Percentiles rank a stretch among this genome's conserved stretches.
Evolutionary conservation across 2,888 invertebrate genomes (phyloP).

Genomic region (Thymelicus acteon): DNA sequence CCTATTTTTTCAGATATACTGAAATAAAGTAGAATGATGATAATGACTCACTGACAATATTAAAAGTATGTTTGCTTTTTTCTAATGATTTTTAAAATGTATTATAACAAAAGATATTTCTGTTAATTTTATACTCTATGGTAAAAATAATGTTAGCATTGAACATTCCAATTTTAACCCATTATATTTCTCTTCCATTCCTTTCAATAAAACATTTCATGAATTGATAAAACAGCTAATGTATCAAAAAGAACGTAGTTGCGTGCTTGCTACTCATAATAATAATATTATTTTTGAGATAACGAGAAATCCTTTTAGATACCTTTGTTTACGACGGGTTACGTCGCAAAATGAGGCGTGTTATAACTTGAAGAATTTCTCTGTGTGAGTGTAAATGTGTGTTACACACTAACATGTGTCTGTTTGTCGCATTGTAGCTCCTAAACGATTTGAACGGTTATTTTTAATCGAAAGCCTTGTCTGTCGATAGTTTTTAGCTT

Average conservation of each 20-base stretch:
- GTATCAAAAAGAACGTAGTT: conserved; percentile 6
- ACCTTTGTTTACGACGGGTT: too few species aligned
- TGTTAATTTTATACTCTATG: background rate
- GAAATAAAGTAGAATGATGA: too few species aligned
- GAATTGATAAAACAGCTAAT: conserved; percentile 12
- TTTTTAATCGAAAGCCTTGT: too few species aligned
- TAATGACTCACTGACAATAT: too few species aligned
- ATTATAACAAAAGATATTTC: background rate
- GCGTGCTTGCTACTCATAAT: conserved; percentile 3
- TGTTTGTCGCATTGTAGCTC: too few species aligned
- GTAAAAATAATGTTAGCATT: conserved; percentile 7
- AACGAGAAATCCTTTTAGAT: background rate
- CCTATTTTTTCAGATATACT: too few species aligned
- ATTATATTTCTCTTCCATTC: conserved; percentile 15
- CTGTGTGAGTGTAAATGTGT: too few species aligned
- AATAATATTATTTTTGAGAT: background rate
- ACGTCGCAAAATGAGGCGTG: too few species aligned
- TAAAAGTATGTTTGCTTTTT: background rate
- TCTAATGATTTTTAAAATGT: background rate
- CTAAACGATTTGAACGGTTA: too few species aligned
- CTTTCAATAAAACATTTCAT: conserved; percentile 23
- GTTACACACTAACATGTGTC: too few species aligned
- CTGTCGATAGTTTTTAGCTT: too few species aligned
- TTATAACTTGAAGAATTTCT: too few species aligned
- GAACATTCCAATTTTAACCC: conserved; percentile 22